Conservation (phyloP, 2,113 vertebrate species). For the Oxygymnocypris stewartii region DNA sequence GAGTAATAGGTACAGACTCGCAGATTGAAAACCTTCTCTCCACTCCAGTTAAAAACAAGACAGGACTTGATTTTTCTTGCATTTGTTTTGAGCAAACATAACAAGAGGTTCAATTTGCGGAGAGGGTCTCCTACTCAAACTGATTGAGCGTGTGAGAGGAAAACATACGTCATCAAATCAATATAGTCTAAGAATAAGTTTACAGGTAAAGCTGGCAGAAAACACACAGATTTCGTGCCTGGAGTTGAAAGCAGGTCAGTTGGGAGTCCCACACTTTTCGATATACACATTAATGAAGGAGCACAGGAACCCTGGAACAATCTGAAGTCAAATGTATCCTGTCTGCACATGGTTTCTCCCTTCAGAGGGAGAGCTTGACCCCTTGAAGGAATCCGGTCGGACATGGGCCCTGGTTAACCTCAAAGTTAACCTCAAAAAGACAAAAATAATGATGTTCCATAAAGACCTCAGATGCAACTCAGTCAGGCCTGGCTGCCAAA, state of each 20-base stretch:
- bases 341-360: neutral
- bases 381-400: neutral
- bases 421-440: conserved; percentile 28
- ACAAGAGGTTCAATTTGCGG: neutral
- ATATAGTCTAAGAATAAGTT: neutral
- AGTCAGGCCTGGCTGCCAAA: neutral
- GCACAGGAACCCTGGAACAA: too few relatives aligned
- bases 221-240: neutral
- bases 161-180: conserved; percentile 10
- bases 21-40: neutral
- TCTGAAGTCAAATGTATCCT: neutral
- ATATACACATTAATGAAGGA: neutral
- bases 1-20: neutral
- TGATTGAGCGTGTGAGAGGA: neutral
- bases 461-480: neutral
- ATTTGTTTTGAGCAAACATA: conserved; percentile 20
- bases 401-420: neutral
- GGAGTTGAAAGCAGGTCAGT: neutral
- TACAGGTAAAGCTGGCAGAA: neutral
- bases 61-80: neutral
- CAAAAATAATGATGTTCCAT: conserved; percentile 22
- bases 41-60: neutral
- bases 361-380: conserved; percentile 1
- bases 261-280: neutral
- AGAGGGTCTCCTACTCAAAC: neutral